These are phyloP conservation scores for Muschampia plurimacula DNA, from an alignment of 2,888 invertebrate species.

Conservation along the genomic window DNA sequence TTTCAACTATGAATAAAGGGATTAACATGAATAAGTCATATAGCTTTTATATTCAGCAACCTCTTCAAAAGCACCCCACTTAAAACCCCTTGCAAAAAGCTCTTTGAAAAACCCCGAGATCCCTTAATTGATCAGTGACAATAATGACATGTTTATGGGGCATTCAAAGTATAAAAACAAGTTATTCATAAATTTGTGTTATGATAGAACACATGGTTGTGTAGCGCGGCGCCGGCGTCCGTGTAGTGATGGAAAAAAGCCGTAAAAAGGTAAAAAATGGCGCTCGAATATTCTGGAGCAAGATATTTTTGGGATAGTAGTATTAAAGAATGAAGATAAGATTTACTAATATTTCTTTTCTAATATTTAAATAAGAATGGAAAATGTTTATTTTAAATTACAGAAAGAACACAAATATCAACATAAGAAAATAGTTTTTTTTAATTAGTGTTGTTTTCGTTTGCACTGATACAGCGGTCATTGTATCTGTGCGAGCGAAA, in stretches of 20 bases:
- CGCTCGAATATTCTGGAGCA: slow-evolving; percentile 58
- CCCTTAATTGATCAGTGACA: slow-evolving; percentile 76
- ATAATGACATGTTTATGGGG: slow-evolving; percentile 80
- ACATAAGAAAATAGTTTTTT: no score
- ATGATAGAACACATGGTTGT: slow-evolving; percentile 59
- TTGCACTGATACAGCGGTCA: no score
- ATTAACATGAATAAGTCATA: slow-evolving; percentile 38
- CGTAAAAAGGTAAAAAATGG: slow-evolving; percentile 50
- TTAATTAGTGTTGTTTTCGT: no score
- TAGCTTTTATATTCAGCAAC: slow-evolving; percentile 33
- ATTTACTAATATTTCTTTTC: not conserved
- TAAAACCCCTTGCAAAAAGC: slow-evolving; percentile 13
- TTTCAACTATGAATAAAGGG: slow-evolving; percentile 37
- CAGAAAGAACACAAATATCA: no score
- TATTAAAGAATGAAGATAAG: not conserved
- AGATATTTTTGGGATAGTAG: slow-evolving; percentile 58
- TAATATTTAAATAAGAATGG: not conserved
- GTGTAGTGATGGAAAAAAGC: slow-evolving; percentile 67
- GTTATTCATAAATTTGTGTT: slow-evolving; percentile 76
- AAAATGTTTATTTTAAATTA: no score
- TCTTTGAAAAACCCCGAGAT: slow-evolving; percentile 26
- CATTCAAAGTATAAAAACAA: slow-evolving; percentile 50
- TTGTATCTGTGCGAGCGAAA: no score
- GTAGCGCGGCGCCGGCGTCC: slow-evolving; percentile 75
- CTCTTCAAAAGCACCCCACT: slow-evolving; percentile 13